Conservation (phyloP, 2,797 vertebrate species). For the Chaetophractus vellerosus region DNA sequence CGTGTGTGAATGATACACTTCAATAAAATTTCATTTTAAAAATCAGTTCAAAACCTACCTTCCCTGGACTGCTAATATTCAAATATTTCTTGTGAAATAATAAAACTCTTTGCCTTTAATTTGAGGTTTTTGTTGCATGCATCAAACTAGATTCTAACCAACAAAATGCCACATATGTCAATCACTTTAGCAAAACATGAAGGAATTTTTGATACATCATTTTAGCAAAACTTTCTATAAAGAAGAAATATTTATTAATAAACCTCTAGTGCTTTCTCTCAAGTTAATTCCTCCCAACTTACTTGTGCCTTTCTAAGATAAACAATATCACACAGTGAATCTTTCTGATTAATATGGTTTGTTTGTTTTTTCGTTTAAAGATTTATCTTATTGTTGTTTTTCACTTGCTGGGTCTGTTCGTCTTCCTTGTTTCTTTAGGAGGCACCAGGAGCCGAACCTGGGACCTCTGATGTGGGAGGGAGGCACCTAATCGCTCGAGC, state of each 20-base stretch:
- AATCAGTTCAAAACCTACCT: neutral
- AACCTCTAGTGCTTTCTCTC: neutral
- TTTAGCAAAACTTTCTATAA: neutral
- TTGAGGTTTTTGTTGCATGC: neutral
- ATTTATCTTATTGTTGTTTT: no score
- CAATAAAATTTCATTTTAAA: neutral
- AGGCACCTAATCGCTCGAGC: no score
- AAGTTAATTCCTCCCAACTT: neutral
- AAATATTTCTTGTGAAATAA: neutral
- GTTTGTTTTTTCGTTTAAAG: no score
- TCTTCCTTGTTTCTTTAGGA: no score
- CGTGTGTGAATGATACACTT: no score
- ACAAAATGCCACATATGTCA: conserved; percentile 5
- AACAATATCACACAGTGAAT: neutral
- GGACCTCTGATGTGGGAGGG: no score
- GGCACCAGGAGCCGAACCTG: no score
- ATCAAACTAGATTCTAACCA: conserved; percentile 2
- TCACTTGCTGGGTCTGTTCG: no score
- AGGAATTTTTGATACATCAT: neutral
- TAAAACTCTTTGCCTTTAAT: neutral
- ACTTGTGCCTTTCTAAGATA: neutral
- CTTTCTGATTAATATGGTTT: neutral
- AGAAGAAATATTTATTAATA: neutral
- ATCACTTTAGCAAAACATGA: neutral
- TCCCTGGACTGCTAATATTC: neutral